Conservation (phyloP, 1,140 invertebrate genomes). For the Drosophila rufa region DNA sequence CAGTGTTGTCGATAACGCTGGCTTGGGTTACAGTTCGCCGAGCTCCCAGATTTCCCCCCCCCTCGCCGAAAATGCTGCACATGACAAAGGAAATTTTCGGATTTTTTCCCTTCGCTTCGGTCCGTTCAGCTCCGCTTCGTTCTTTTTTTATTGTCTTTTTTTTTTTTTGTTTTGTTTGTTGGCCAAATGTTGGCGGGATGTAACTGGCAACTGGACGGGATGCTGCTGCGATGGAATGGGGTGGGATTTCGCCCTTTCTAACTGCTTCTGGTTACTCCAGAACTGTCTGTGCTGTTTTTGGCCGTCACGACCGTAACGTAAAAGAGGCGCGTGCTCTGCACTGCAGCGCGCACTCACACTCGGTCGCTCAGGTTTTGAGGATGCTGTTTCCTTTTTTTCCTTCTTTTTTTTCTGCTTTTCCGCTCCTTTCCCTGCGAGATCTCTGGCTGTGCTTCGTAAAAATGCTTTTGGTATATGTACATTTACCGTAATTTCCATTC, state of each 20-base stretch:
- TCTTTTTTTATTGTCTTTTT: slow-evolving; percentile 9
- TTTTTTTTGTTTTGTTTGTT: slow-evolving; percentile 17
- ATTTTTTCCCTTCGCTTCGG: slow-evolving; percentile 29
- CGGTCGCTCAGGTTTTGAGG: slow-evolving; percentile 18
- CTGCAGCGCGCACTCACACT: slow-evolving; percentile 54
- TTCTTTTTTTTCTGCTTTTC: slow-evolving; percentile 13
- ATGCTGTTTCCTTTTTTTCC: slow-evolving; percentile 20
- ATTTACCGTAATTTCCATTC: slow-evolving; percentile 78
- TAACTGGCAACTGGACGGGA: slow-evolving; percentile 13
- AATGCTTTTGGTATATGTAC: slow-evolving; percentile 44
- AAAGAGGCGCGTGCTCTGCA: slow-evolving; percentile 68
- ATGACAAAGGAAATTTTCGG: slow-evolving; percentile 57
- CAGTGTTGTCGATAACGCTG: slow-evolving; percentile 29
- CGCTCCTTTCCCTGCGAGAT: slow-evolving; percentile 13
- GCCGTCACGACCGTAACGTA: slow-evolving; percentile 74
- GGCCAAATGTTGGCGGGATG: slow-evolving; percentile 46
- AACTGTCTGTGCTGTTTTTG: slow-evolving; percentile 24
- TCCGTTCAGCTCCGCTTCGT: background rate
- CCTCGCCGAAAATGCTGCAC: slow-evolving; percentile 23
- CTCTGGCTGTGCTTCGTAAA: slow-evolving; percentile 35
- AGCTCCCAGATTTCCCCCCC: slow-evolving; percentile 4
- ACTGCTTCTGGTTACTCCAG: slow-evolving; percentile 36
- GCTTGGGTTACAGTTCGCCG: slow-evolving; percentile 24
- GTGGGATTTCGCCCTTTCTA: slow-evolving; percentile 17
- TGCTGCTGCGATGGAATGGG: slow-evolving; percentile 9